Percentiles rank a stretch among this genome's conserved stretches.
These are phyloP conservation scores for Tadarida brasiliensis DNA, from an alignment of 2,797 vertebrate species.

Conservation along the genomic window DNA sequence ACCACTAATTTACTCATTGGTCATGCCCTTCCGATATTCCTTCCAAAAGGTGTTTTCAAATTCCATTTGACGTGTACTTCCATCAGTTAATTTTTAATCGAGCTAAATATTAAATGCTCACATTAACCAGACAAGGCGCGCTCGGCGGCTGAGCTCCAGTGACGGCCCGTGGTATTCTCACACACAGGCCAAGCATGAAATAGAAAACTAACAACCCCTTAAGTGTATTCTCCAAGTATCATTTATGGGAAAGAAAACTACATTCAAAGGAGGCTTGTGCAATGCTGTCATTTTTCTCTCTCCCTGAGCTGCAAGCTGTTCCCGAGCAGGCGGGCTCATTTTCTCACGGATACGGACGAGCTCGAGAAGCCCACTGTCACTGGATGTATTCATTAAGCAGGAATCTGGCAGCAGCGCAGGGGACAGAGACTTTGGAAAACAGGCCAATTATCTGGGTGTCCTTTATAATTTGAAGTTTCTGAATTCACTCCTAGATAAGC, in stretches of 20 bases:
- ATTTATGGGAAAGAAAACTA: constrained; percentile 82
- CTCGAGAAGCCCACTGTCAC: constrained; percentile 82
- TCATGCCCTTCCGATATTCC: constrained; percentile 55
- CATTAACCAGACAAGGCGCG: constrained; percentile 71
- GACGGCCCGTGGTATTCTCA: constrained; percentile 81
- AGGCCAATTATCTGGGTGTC: constrained; percentile 81
- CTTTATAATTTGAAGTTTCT: constrained; percentile 77
- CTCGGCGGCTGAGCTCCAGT: constrained; percentile 70
- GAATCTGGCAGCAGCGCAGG: constrained; percentile 71
- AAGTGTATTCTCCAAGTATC: constrained; percentile 82
- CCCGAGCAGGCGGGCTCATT: constrained; percentile 78
- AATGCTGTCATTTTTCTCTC: constrained; percentile 72
- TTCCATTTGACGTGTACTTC: constrained; percentile 70
- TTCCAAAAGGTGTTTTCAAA: constrained; percentile 69
- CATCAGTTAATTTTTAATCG: constrained; percentile 81
- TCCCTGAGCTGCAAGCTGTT: constrained; percentile 79
- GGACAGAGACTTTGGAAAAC: constrained; percentile 72
- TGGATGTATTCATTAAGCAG: constrained; percentile 83
- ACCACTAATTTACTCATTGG: constrained; percentile 47
- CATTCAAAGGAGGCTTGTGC: constrained; percentile 83
- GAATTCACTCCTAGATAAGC: constrained; percentile 75
- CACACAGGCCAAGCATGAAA: constrained; percentile 79
- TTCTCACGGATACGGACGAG: constrained; percentile 83
- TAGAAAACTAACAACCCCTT: constrained; percentile 82
- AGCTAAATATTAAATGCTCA: constrained; percentile 77